A percentile compares a stretch with the other conserved stretches of the same genome.
Evolutionary conservation across 2,888 invertebrate genomes (phyloP).

Genomic region (Eledona agricola): DNA sequence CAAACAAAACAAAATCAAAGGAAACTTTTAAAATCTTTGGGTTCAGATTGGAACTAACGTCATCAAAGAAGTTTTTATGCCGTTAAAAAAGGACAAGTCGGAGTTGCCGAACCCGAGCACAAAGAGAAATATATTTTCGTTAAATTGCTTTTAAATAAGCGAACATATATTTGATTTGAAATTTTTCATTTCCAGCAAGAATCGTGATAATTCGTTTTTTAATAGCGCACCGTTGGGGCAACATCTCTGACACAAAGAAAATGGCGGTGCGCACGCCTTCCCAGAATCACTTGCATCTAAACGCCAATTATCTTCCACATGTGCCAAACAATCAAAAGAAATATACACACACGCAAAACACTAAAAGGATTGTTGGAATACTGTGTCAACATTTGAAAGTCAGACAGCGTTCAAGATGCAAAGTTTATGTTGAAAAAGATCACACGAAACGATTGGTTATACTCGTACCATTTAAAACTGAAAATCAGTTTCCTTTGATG

Average conservation of each 20-base stretch:
- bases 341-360: too few relatives aligned
- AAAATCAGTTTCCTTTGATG: slow-evolving; percentile 13
- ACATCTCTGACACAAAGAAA: slow-evolving; percentile 19
- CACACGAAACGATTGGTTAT: too few relatives aligned
- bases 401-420: too few relatives aligned
- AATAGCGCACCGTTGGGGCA: slow-evolving; percentile 12
- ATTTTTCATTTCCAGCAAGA: too few relatives aligned
- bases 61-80: slow-evolving; percentile 41
- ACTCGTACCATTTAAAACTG: too few relatives aligned
- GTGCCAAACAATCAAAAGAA: too few relatives aligned
- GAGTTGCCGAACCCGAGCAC: slow-evolving; percentile 10
- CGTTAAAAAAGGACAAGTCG: slow-evolving; percentile 27
- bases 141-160: too few relatives aligned
- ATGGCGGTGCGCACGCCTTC: slow-evolving; percentile 1
- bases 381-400: too few relatives aligned
- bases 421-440: too few relatives aligned
- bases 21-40: slow-evolving; percentile 42
- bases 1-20: slow-evolving; percentile 48
- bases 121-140: slow-evolving; percentile 28
- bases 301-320: slow-evolving; percentile 11
- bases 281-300: slow-evolving; percentile 5
- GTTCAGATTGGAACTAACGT: slow-evolving; percentile 39
- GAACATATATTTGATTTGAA: too few relatives aligned
- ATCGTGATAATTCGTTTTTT: slow-evolving; percentile 24
- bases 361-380: too few relatives aligned